Evolutionary conservation across 2,888 invertebrate genomes (phyloP), one percentile per base, ranked within the genome.

Genomic region (Mesorhabditis sp.): DNA sequence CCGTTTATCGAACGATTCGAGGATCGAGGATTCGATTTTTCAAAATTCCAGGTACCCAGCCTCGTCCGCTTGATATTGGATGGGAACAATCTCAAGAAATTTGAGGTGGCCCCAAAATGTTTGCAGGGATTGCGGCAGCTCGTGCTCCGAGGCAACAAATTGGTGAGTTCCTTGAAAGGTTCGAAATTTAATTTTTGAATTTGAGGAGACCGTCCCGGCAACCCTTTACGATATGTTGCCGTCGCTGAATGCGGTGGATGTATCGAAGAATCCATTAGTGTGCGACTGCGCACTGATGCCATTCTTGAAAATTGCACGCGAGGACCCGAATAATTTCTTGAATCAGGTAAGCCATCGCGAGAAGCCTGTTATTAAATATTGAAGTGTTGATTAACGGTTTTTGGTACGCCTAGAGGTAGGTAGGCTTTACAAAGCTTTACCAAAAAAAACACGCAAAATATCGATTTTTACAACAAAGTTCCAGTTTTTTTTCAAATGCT

Each of bases 101-200:
- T 50, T n/a, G n/a, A 10, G 58, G 58, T n/a, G 58, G 58, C 58
- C n/a, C 58, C 58, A n/a, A 50, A 50, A 50, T 50, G 58, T 50
- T n/a, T 50, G 7, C 58, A 50, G n/a, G 10, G n/a, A n/a, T 50
- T 50, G 58, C 7, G n/a, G n/a, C 58, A 50, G 58, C 58, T 50
- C 58, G n/a, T 50, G 58, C 58, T 50, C n/a, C n/a, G 10, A 13
- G 58, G 58, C 7, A 50, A 50, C 58, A n/a, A 10, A 13, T 50
- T 50, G 7, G 58, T 50, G 58, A 50, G 58, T 50, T 50, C 58
- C 58, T 50, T 50, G 58, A 50, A 28, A 28, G 28, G 28, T 50
- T n/a, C 2, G 58, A 50, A 50, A 50, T 50, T 50, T 50, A 28
- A 28, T 28, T 28, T 28, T 28, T 28, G 28, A 10, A 50, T 50